phyloP scores from a whole-genome alignment of 2,113 vertebrate species.

The Pseudopipra pipra region DNA sequence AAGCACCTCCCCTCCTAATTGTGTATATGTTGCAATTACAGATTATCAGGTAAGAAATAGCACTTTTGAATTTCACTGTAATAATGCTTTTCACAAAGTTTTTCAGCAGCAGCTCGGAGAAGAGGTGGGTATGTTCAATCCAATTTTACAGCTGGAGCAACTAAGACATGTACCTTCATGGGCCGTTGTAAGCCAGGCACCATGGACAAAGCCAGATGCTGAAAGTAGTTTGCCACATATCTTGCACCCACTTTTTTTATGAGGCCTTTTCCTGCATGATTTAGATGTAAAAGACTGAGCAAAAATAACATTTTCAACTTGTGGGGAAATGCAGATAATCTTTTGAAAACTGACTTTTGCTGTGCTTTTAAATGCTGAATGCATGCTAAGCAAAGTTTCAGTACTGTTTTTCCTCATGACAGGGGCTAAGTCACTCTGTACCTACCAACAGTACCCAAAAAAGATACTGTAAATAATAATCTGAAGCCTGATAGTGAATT shows the following conservation, averaged over 20 bases:
- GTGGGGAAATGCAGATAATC: not conserved
- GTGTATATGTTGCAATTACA: not conserved
- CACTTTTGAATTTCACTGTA: not conserved
- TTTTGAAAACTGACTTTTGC: not conserved
- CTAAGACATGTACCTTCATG: rapidly evolving
- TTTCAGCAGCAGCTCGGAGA: not conserved
- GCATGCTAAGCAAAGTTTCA: rapidly evolving
- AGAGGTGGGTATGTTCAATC: not conserved
- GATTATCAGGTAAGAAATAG: conserved; percentile 68
- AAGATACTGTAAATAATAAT: not conserved
- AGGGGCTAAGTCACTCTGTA: not conserved
- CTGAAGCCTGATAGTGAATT: not conserved
- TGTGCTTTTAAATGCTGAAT: not conserved
- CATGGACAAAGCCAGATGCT: not conserved
- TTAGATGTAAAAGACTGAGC: not conserved
- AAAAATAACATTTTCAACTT: not conserved
- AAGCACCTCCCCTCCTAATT: conserved; percentile 83
- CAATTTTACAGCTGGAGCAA: not conserved
- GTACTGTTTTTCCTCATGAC: not conserved
- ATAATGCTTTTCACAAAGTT: not conserved
- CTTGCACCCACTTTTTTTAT: not conserved
- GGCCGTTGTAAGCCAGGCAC: not conserved
- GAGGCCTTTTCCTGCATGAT: not conserved
- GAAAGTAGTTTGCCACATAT: not conserved
- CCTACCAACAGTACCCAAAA: not conserved